Base-by-base conservation (phyloP, 2,797 vertebrate species). In the Oceanodroma leucorhoa region DNA sequence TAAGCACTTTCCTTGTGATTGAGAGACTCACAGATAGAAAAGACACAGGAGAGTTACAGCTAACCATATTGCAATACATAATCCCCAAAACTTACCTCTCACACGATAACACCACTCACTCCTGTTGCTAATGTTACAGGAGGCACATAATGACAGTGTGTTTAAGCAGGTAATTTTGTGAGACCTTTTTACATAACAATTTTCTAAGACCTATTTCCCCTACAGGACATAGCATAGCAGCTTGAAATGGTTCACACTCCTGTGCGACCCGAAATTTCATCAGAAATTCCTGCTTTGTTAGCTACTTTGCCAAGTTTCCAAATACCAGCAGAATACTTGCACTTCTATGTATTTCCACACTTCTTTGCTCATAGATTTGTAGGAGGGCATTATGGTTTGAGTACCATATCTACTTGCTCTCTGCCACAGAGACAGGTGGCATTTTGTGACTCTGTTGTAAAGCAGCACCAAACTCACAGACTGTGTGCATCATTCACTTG, bases 61-160 rank as follows among this genome's bases (percentile, higher is more conserved):
- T 55, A 23, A 38, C 16, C 22, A 0, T 3, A 41, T 5, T 6
- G 9, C 43, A 24, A 20, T 1, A 18, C 2, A 5, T 11, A 4
- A 36, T 12, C 19, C 22, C 48, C 46, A 57, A 83, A 20, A 10
- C 23, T 30, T 51, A 30, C 46, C 46, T 65, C 72, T 50, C 8
- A 1, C 24, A n/a, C 32, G n/a, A 6, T 15, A 51, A 6, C 27
- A 38, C 12, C 29, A 9, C 48, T 50, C 30, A 1, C 27, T 67
- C 40, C 71, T 6, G 10, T 7, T 30, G 48, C 41, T 29, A 11
- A 9, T 9, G 18, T n/a, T n/a, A 22, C 58, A 40, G 26, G 22
- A 34, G 41, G 12, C 58, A 29, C 0, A 0, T 18, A 30, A 61
- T 1, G 9, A 64, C 36, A 11, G 21, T 4, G 3, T 9, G 32